Evolutionary conservation across 2,888 invertebrate species (phyloP).

Genomic region (Branchipolynoe longqiensis): DNA sequence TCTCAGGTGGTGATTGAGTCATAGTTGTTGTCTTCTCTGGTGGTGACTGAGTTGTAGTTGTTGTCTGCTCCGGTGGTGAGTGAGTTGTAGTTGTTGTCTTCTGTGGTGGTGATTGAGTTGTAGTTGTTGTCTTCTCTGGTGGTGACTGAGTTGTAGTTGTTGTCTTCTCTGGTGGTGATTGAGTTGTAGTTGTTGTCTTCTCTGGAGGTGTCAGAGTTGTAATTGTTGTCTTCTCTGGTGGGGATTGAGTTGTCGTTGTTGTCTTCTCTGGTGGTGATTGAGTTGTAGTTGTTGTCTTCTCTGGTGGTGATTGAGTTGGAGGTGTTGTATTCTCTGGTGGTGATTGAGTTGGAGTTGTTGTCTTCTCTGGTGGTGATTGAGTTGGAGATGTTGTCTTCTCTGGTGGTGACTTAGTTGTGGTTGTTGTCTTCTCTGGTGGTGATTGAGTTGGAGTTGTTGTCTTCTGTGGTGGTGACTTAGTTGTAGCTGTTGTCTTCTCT

Average conservation of each 20-base stretch:
- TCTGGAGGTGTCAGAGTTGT: too few species aligned
- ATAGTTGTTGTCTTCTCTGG: not conserved
- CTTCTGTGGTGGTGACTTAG: not conserved
- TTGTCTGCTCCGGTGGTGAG: not conserved
- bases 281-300: conserved; percentile 7
- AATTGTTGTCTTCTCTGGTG: too few species aligned
- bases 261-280: too few species aligned
- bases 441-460: not conserved
- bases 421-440: conserved; percentile 1
- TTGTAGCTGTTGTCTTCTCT: not conserved
- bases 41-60: conserved; percentile 10
- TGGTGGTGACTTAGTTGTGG: not conserved
- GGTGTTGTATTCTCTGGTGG: not conserved
- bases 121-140: too few species aligned
- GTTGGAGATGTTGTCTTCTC: not conserved
- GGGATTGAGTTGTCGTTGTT: too few species aligned
- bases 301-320: not conserved
- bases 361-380: not conserved
- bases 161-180: too few species aligned
- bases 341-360: not conserved
- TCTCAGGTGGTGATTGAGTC: not conserved
- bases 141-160: too few species aligned
- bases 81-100: not conserved
- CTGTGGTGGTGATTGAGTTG: too few species aligned
- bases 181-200: too few species aligned